Percentiles rank a stretch among this genome's conserved stretches.
phyloP scores from a whole-genome alignment of 2,797 vertebrate species.

The Ctenosaura bakeri region DNA sequence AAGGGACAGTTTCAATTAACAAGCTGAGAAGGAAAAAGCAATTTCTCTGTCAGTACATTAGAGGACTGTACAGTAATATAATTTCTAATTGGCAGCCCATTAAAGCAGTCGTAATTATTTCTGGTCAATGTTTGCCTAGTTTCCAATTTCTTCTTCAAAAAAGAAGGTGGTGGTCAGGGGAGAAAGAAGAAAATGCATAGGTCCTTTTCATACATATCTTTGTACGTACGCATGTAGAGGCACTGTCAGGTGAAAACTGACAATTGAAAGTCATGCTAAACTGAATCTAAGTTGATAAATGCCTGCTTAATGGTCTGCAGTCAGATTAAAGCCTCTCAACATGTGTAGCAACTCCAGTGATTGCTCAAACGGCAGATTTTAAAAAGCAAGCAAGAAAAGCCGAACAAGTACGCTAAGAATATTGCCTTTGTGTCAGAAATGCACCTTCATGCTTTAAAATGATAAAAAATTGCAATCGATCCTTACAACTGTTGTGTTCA shows the following conservation, averaged over 20 bases:
- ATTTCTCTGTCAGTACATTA: constrained; percentile 46
- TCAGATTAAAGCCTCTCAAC: constrained; percentile 66
- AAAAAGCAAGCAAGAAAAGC: constrained; percentile 44
- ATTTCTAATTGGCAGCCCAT: constrained; percentile 24
- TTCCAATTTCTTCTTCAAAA: constrained; percentile 38
- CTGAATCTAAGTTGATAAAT: constrained; percentile 65
- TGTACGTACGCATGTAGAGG: neutral
- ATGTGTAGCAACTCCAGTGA: constrained; percentile 57
- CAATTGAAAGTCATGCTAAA: constrained; percentile 36
- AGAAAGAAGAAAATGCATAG: neutral
- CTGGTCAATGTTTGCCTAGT: constrained; percentile 38
- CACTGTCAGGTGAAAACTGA: constrained; percentile 44
- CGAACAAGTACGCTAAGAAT: constrained; percentile 66
- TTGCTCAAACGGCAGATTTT: constrained; percentile 68
- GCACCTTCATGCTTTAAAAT: constrained; percentile 81
- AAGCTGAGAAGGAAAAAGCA: constrained; percentile 33
- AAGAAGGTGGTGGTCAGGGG: neutral
- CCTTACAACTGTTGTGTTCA: constrained; percentile 90
- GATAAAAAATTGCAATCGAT: constrained; percentile 91
- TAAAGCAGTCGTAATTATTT: constrained; percentile 11
- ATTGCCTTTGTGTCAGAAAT: constrained; percentile 82
- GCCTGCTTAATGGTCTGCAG: constrained; percentile 59
- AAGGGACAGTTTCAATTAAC: neutral
- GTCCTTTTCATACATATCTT: neutral
- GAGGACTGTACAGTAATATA: constrained; percentile 30